phyloP scores from a whole-genome alignment of 2,113 vertebrate species.

The Prietella phreatophila region DNA sequence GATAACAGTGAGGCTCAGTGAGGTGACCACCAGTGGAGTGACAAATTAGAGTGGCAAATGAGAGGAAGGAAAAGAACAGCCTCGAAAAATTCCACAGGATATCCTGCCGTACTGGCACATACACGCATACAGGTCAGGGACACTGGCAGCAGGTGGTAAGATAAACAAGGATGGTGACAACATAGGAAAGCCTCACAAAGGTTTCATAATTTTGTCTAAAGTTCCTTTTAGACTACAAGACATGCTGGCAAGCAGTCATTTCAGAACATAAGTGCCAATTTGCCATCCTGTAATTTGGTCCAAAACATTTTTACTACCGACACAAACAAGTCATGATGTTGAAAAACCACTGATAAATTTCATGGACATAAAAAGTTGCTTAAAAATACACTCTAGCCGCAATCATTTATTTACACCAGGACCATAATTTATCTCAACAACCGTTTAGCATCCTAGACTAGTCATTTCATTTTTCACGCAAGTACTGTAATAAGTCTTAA shows the following conservation, averaged over 20 bases:
- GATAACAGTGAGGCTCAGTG: slow-evolving; percentile 7
- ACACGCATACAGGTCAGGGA: slow-evolving; percentile 44
- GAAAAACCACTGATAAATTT: not conserved
- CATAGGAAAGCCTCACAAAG: slow-evolving; percentile 7
- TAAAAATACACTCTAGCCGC: not conserved
- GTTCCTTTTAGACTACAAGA: not conserved
- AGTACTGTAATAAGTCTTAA: not conserved
- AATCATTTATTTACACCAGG: not conserved
- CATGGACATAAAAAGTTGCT: not conserved
- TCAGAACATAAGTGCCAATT: not conserved
- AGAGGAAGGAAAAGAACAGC: slow-evolving; percentile 65
- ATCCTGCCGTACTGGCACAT: slow-evolving; percentile 61
- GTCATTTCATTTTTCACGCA: not conserved
- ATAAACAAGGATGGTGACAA: slow-evolving; percentile 31
- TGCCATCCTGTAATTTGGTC: not conserved
- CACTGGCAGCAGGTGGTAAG: slow-evolving; percentile 29
- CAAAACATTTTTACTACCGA: not conserved
- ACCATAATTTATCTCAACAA: not conserved
- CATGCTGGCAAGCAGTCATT: not conserved
- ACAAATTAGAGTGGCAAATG: slow-evolving; percentile 54
- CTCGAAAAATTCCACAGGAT: slow-evolving; percentile 70
- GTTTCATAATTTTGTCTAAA: not conserved
- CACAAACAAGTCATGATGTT: not conserved
- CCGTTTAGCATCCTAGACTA: not conserved
- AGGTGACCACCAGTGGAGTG: slow-evolving; percentile 42